Conservation (phyloP, 2,888 invertebrate genomes). For the Dorcus parallelipipedus region DNA sequence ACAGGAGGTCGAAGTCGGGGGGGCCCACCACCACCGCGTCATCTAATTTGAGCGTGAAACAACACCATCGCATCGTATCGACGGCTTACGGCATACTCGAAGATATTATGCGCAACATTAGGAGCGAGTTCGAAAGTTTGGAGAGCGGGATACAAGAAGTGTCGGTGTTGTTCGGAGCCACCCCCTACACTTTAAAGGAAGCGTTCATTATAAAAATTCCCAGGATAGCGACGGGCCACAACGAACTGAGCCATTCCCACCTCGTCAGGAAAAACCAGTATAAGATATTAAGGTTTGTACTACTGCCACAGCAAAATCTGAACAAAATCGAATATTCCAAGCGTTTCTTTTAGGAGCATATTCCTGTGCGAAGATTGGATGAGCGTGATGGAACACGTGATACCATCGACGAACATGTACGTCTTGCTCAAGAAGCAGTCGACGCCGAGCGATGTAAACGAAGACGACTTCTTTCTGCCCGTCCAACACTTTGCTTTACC, state of each 20-base stretch:
- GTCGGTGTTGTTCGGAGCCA: slow-evolving; percentile 38
- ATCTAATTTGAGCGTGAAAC: slow-evolving; percentile 32
- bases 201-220: slow-evolving; percentile 34
- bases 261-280: slow-evolving; percentile 33
- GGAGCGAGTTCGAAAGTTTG: slow-evolving; percentile 30
- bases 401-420: slow-evolving; percentile 53
- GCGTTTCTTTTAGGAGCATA: slow-evolving; percentile 46
- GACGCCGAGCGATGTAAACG: slow-evolving; percentile 48
- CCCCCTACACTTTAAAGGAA: slow-evolving; percentile 37
- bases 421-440: slow-evolving; percentile 50
- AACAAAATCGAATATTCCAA: slow-evolving; percentile 3
- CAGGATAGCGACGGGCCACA: slow-evolving; percentile 31
- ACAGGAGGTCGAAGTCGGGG: slow-evolving; percentile 30
- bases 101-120: slow-evolving; percentile 34
- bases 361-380: slow-evolving; percentile 51
- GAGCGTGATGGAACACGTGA: slow-evolving; percentile 46
- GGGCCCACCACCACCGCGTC: slow-evolving; percentile 4
- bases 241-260: slow-evolving; percentile 37
- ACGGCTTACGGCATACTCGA: slow-evolving; percentile 37
- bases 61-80: slow-evolving; percentile 36
- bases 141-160: slow-evolving; percentile 34
- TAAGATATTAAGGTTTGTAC: slow-evolving; percentile 38
- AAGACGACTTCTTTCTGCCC: slow-evolving; percentile 48
- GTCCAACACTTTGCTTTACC: slow-evolving; percentile 34
- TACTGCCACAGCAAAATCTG: not conserved